These are phyloP conservation scores for Zaprionus lachaisei DNA, from an alignment of 1,140 invertebrate genomes.

Conservation along the genomic window DNA sequence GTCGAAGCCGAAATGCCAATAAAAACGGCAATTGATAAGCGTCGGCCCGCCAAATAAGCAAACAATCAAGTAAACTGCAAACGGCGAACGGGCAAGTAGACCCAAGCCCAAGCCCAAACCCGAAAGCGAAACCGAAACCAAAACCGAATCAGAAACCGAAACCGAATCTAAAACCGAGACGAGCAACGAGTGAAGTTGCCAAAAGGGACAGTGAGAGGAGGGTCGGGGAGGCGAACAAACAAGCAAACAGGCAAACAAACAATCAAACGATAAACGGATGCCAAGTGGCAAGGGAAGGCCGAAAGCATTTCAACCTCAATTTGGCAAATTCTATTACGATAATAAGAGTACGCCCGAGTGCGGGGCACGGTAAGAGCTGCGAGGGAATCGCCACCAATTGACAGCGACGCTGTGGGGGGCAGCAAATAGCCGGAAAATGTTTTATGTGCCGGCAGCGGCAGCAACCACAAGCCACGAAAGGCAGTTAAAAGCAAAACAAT, in stretches of 20 bases:
- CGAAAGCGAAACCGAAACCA: slow-evolving; percentile 27
- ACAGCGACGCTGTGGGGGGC: slow-evolving; percentile 12
- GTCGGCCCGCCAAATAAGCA: slow-evolving; percentile 71
- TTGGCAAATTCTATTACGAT: slow-evolving; percentile 84
- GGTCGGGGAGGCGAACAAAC: slow-evolving; percentile 41
- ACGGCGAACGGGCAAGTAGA: slow-evolving; percentile 6
- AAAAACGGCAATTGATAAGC: slow-evolving; percentile 81
- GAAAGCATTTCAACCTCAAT: slow-evolving; percentile 84
- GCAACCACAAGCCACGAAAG: slow-evolving; percentile 38
- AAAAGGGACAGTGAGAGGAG: slow-evolving; percentile 7
- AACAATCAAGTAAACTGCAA: slow-evolving; percentile 61
- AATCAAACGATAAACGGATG: slow-evolving; percentile 81
- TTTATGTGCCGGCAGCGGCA: slow-evolving; percentile 63
- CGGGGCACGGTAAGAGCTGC: not conserved
- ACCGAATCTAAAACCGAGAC: slow-evolving; percentile 15
- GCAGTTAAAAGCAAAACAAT: slow-evolving; percentile 78
- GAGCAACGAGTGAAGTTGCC: slow-evolving; percentile 8
- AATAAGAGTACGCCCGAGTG: slow-evolving; percentile 58
- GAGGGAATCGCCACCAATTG: slow-evolving; percentile 36
- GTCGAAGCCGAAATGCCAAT: slow-evolving; percentile 71
- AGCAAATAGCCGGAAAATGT: slow-evolving; percentile 79
- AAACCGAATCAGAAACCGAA: slow-evolving; percentile 31
- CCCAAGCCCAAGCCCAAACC: slow-evolving; percentile 5
- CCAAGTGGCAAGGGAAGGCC: slow-evolving; percentile 57
- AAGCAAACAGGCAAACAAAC: slow-evolving; percentile 77